A percentile compares a stretch with the other conserved stretches of the same genome.
phyloP scores from a whole-genome alignment of 2,797 vertebrate species.

The Eulemur albifrons region DNA sequence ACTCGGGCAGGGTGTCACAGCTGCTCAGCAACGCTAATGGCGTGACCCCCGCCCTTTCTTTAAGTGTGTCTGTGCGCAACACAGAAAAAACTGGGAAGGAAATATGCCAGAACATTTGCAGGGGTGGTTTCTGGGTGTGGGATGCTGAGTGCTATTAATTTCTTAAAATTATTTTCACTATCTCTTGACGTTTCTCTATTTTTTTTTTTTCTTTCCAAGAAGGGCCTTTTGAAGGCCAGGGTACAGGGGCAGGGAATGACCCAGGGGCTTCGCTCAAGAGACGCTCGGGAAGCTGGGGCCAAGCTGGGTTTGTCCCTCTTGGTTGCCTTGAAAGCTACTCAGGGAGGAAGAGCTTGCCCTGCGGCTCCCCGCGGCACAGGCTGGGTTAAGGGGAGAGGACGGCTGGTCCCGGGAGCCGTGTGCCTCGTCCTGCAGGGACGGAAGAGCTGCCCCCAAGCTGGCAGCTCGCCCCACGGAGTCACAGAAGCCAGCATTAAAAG shows the following conservation, averaged over 20 bases:
- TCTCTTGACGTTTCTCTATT: not conserved
- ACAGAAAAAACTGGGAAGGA: not conserved
- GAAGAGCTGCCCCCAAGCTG: not conserved
- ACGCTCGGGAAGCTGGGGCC: not conserved
- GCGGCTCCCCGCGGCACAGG: not conserved
- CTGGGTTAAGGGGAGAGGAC: not conserved
- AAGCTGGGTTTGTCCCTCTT: not conserved
- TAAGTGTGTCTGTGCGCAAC: not conserved
- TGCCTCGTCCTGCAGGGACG: rapidly evolving
- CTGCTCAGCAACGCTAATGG: rapidly evolving
- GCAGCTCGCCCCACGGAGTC: not conserved
- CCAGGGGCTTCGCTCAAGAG: not conserved
- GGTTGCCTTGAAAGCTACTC: no score
- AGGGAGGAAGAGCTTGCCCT: not conserved
- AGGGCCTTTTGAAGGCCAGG: not conserved
- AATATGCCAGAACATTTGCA: not conserved
- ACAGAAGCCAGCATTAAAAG: rapidly evolving
- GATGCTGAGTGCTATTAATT: not conserved
- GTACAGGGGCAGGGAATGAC: not conserved
- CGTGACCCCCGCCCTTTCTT: not conserved
- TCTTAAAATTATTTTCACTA: not conserved
- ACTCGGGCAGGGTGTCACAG: not conserved
- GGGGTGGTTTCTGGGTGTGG: not conserved
- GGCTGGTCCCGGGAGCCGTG: not conserved
- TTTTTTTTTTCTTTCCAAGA: not conserved